These are phyloP conservation scores for Xenotilapia caudafasciata DNA, from an alignment of 2,113 vertebrate species.

Conservation along the genomic window DNA sequence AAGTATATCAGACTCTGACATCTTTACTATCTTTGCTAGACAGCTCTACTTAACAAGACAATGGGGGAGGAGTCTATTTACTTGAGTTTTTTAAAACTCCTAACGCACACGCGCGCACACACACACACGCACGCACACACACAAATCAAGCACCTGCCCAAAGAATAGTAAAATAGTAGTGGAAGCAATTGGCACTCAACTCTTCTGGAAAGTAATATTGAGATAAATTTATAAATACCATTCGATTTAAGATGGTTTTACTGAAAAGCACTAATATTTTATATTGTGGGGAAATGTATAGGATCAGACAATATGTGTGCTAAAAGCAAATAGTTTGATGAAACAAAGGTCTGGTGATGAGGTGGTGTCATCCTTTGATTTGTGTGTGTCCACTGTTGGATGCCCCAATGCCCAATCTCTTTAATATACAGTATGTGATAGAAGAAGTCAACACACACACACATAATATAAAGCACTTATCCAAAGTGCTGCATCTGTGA, in stretches of 20 bases:
- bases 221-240: neutral
- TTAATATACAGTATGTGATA: neutral
- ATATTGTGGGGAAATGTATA: neutral
- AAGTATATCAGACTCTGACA: constrained; percentile 65
- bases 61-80: neutral
- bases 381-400: neutral
- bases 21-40: constrained; percentile 57
- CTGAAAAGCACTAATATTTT: neutral
- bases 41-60: constrained; percentile 55
- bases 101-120: neutral
- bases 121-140: neutral
- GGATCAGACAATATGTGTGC: neutral
- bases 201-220: neutral
- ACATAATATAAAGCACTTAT: constrained; percentile 24
- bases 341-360: neutral
- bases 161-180: neutral
- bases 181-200: neutral
- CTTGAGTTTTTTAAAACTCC: neutral
- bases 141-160: neutral
- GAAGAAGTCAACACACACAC: neutral
- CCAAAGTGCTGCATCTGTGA: constrained; percentile 3
- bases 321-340: neutral
- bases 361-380: neutral
- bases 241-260: neutral
- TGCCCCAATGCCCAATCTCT: neutral